phyloP scores from a whole-genome alignment of 2,797 vertebrate species.

The Fistularia commersonii region DNA sequence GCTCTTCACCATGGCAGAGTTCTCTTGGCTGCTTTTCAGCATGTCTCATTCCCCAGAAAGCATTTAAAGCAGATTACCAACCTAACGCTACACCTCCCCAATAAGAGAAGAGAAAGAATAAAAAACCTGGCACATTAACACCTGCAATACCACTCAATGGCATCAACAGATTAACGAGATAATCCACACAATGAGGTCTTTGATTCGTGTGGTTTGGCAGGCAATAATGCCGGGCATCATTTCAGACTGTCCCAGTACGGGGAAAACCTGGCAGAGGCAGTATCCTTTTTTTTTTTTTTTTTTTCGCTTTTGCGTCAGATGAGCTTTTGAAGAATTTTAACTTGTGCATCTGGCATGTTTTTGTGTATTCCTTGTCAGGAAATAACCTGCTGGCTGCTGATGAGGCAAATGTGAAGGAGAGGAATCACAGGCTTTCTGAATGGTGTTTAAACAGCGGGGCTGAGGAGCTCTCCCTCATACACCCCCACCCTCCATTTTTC shows the following conservation, averaged over 20 bases:
- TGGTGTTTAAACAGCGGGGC: slow-evolving; percentile 64
- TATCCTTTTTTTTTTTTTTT: slow-evolving; percentile 26
- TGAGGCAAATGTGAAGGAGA: slow-evolving; percentile 52
- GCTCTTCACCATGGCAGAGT: slow-evolving; percentile 49
- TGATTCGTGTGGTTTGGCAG: slow-evolving; percentile 74
- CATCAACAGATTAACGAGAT: slow-evolving; percentile 78
- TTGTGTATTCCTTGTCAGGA: slow-evolving; percentile 46
- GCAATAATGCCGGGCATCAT: slow-evolving; percentile 64
- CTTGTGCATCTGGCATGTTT: slow-evolving; percentile 56
- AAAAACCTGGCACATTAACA: slow-evolving; percentile 71
- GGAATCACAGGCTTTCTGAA: slow-evolving; percentile 56
- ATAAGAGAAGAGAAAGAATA: slow-evolving; percentile 45
- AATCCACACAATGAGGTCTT: slow-evolving; percentile 79
- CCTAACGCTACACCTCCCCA: slow-evolving; percentile 67
- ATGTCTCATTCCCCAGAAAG: slow-evolving; percentile 71
- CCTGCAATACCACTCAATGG: slow-evolving; percentile 74
- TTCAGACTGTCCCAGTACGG: slow-evolving; percentile 63
- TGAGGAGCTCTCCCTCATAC: slow-evolving; percentile 36
- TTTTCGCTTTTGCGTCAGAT: slow-evolving; percentile 50
- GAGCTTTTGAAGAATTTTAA: slow-evolving; percentile 65
- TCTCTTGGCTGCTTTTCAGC: slow-evolving; percentile 67
- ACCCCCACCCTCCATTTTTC: slow-evolving; percentile 38
- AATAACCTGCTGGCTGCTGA: slow-evolving; percentile 59
- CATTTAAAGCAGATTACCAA: slow-evolving; percentile 77
- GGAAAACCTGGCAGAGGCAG: slow-evolving; percentile 60